phyloP scores from a whole-genome alignment of 2,113 vertebrate genomes.

The Rattus norvegicus region DNA sequence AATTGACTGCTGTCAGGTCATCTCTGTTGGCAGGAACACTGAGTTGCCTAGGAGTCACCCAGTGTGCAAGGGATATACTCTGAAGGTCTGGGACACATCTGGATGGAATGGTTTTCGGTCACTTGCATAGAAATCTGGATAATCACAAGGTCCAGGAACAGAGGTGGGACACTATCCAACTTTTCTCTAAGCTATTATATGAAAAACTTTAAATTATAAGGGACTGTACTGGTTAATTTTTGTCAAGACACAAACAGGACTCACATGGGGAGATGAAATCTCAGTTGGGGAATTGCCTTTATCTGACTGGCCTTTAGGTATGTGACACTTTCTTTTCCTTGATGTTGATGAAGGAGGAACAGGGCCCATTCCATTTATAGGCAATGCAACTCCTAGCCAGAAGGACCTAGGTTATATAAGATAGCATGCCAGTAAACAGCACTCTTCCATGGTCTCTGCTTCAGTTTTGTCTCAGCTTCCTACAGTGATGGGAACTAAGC shows the following conservation, averaged over 20 bases:
- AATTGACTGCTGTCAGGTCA: not conserved
- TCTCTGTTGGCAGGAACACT: not conserved
- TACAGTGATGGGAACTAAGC: not conserved
- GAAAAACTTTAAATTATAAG: not conserved
- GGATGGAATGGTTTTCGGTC: not conserved
- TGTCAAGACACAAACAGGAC: not conserved
- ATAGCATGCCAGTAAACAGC: not conserved
- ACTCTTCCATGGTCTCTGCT: not conserved
- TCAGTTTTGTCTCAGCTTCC: not conserved
- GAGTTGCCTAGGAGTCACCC: not conserved
- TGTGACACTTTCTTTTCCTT: not conserved
- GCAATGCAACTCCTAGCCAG: not conserved
- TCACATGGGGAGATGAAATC: not conserved
- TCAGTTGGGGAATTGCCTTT: not conserved
- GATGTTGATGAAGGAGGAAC: not conserved
- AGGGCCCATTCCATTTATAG: not conserved
- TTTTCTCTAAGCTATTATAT: not conserved
- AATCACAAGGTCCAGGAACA: not conserved
- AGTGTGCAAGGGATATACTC: not conserved
- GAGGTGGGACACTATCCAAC: not conserved
- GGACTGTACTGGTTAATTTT: not conserved
- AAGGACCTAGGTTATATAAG: not conserved
- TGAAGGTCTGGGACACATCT: not conserved
- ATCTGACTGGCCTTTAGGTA: not conserved
- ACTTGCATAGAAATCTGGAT: not conserved